phyloP scores from a whole-genome alignment of 2,797 vertebrate species.

The Pempheris klunzingeri region DNA sequence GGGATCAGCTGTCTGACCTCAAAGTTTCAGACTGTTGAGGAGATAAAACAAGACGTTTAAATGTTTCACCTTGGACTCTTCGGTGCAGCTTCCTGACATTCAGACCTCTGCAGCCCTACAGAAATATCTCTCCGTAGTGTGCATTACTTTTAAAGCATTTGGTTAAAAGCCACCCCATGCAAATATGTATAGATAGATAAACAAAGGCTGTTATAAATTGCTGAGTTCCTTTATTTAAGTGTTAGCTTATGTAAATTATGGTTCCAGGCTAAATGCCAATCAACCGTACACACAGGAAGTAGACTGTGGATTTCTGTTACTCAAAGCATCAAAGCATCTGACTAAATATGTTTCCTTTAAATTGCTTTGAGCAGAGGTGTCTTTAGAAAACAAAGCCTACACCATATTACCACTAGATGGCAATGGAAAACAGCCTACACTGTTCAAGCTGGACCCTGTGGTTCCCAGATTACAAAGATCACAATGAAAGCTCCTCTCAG shows the following conservation, averaged over 20 bases:
- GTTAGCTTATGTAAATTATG: constrained; percentile 19
- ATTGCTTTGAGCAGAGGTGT: background rate
- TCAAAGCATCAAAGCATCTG: background rate
- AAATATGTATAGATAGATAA: background rate
- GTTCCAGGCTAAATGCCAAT: background rate
- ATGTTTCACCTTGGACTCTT: too few species aligned
- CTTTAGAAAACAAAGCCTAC: background rate
- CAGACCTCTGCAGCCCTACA: too few species aligned
- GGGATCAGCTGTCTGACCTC: constrained; percentile 1
- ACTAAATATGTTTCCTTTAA: background rate
- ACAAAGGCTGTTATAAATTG: constrained; percentile 2
- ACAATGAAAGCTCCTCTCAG: constrained; percentile 3
- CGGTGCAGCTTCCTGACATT: too few species aligned
- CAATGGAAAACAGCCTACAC: constrained; percentile 41
- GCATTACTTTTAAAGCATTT: too few species aligned
- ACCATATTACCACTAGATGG: constrained; percentile 76
- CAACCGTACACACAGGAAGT: background rate
- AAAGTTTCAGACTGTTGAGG: too few species aligned
- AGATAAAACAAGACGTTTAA: too few species aligned
- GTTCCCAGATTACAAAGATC: background rate
- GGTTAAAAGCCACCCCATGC: background rate
- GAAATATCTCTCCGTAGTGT: too few species aligned
- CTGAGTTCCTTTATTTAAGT: background rate
- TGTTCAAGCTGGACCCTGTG: background rate
- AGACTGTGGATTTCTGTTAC: background rate